These are phyloP conservation scores for Stegastes partitus DNA, from an alignment of 2,113 vertebrate species.

Conservation along the genomic window DNA sequence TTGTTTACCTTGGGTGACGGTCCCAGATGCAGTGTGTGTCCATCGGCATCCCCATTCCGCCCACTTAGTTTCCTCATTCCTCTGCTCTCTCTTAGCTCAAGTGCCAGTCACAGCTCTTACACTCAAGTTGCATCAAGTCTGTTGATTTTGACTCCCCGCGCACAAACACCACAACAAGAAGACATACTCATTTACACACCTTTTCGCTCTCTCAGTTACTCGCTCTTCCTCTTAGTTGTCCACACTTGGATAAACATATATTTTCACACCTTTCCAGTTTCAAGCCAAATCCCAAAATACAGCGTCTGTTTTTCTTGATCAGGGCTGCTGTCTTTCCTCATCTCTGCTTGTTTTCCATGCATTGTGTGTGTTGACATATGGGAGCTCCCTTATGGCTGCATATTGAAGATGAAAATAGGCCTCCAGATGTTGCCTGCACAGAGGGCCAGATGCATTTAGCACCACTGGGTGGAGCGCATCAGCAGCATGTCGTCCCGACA, in stretches of 20 bases:
- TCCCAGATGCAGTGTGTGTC: constrained; percentile 92
- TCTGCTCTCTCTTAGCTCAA: constrained; percentile 61
- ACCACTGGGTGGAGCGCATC: constrained; percentile 65
- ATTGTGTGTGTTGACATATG: constrained; percentile 73
- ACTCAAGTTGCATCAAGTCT: constrained; percentile 30
- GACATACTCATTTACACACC: constrained; percentile 7
- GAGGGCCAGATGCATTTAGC: constrained; percentile 78
- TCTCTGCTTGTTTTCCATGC: constrained; percentile 63
- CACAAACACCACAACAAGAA: constrained; percentile 30
- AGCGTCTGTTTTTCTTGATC: constrained; percentile 16
- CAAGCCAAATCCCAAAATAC: constrained; percentile 31
- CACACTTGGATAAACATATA: not conserved
- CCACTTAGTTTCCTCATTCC: constrained; percentile 72
- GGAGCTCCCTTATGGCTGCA: constrained; percentile 73
- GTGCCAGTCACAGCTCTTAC: constrained; percentile 43
- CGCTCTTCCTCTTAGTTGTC: constrained; percentile 29
- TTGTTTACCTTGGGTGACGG: constrained; percentile 96
- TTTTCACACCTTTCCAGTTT: constrained; percentile 38
- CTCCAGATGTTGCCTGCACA: constrained; percentile 79
- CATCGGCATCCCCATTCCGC: constrained; percentile 78
- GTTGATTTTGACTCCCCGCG: constrained; percentile 16
- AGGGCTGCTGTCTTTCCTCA: not conserved
- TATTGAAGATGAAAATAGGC: constrained; percentile 62
- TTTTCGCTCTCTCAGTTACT: constrained; percentile 8
- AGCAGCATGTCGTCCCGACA: constrained; percentile 44